Evolutionary conservation across 2,113 vertebrate genomes (phyloP), one percentile per base, ranked within the genome.

Genomic region (Spermophilus dauricus): DNA sequence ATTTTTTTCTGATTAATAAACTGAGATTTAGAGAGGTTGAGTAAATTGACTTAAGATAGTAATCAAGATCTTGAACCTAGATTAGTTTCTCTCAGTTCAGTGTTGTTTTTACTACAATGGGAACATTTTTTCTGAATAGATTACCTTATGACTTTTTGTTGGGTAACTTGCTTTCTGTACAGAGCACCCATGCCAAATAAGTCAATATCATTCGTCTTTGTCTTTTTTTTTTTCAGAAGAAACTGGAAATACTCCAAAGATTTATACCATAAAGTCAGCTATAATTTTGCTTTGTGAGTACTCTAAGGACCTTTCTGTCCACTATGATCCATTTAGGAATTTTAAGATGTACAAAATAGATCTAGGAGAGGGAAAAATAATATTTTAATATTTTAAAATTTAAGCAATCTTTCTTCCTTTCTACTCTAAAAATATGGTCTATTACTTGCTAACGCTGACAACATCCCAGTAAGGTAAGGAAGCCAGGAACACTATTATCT

Each of bases 381-480:
- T 67, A 73, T 69, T 89, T 90, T 89, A 53, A 22, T 77, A 56
- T 65, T 84, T 91, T 87, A 75, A 70, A 84, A 91, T 82, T 42
- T 70, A 80, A 96, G 78, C 37, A 73, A 73, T 73, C 80, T 85
- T 95, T 97, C 12, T 83, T 89, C 28, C 12, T 89, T 91, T 85
- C 58, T 80, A 48, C 76, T 76, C 77, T 93, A 87, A 98, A 95
- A 97, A 96, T 87, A 70, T 42, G 70, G 63, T 26, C 83, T 94
- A 67, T 96, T 95, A 63, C 95, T 87, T 91, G 51, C 89, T 92
- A 63, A 75, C 30, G n/a, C 77, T 97, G 93, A 97, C 96, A 97
- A 67, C 82, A 95, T 91, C 88, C 89, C 83, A 51, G 89, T 97
- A 95, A 93, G 89, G 97, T 95, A 96, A 95, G 73, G 96, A 95